Conservation (phyloP, 64 coral and sea anemone species). For the Catalaphyllia jardinei region DNA sequence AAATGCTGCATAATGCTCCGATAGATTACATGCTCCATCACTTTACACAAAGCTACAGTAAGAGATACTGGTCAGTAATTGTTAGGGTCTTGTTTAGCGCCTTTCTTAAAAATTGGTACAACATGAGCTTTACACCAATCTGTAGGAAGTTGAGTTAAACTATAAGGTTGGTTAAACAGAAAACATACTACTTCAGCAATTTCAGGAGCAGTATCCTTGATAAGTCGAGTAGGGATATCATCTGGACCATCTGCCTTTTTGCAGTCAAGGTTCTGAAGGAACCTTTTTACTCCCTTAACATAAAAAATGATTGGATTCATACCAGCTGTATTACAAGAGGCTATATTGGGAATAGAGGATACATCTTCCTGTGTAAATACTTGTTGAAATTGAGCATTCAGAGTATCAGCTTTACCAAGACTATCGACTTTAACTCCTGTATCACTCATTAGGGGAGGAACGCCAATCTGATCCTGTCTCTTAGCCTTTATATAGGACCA, state of each 20-base stretch:
- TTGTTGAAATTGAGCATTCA: slow-evolving; percentile 62
- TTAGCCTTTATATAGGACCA: too few relatives aligned
- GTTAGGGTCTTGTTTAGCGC: slow-evolving; percentile 41
- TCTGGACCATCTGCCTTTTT: slow-evolving; percentile 65
- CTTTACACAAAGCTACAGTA: slow-evolving; percentile 10
- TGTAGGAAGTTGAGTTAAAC: slow-evolving; percentile 46
- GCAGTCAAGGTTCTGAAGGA: slow-evolving; percentile 42
- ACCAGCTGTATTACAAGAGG: background rate
- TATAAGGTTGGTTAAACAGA: slow-evolving; percentile 65
- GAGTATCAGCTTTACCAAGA: slow-evolving; percentile 46
- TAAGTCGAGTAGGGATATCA: slow-evolving; percentile 48
- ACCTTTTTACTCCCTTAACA: background rate
- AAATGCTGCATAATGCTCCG: too few relatives aligned
- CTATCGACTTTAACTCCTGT: slow-evolving; percentile 37
- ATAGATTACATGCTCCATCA: too few relatives aligned
- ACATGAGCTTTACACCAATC: slow-evolving; percentile 55
- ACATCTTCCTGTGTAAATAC: too few relatives aligned
- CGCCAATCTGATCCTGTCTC: slow-evolving; percentile 55
- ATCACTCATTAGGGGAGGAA: slow-evolving; percentile 57
- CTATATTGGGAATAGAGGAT: slow-evolving; percentile 32
- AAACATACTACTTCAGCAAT: slow-evolving; percentile 66
- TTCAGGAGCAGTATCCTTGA: too few relatives aligned
- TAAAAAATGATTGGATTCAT: slow-evolving; percentile 64
- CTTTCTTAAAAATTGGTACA: slow-evolving; percentile 59
- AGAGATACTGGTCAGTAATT: slow-evolving; percentile 44